These are phyloP conservation scores for Asteroscopus sphinx DNA, from an alignment of 2,888 invertebrate genomes.

Conservation along the genomic window DNA sequence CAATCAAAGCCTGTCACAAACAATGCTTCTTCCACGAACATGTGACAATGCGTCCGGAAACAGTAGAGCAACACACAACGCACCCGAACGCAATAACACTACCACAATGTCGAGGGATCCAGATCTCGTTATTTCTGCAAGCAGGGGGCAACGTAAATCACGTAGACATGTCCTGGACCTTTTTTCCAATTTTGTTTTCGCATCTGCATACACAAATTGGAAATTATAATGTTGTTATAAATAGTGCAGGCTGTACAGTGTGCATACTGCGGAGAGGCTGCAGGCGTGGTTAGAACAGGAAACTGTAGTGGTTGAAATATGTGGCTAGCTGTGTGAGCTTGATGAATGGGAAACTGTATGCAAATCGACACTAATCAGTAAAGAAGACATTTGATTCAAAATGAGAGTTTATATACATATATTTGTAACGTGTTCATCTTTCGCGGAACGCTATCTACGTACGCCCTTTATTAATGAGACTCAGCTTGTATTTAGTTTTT, in stretches of 20 bases:
- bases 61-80: constrained; percentile 62
- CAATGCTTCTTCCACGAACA: constrained; percentile 68
- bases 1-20: constrained; percentile 40
- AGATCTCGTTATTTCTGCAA: constrained; percentile 57
- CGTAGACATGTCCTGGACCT: constrained; percentile 34
- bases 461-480: too few relatives aligned
- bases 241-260: constrained; percentile 37
- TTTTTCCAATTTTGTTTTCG: constrained; percentile 54
- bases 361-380: constrained; percentile 31
- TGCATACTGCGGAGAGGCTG: constrained; percentile 17
- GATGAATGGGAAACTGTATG: constrained; percentile 19
- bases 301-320: constrained; percentile 30
- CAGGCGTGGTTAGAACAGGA: constrained; percentile 39
- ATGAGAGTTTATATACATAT: neutral
- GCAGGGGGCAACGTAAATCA: constrained; percentile 64
- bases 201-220: constrained; percentile 60
- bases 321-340: constrained; percentile 3
- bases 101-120: constrained; percentile 59
- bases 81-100: constrained; percentile 18
- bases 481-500: too few relatives aligned
- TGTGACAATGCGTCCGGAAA: constrained; percentile 73
- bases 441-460: too few relatives aligned
- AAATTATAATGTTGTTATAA: constrained; percentile 54
- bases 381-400: neutral
- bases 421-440: too few relatives aligned